Conservation (phyloP, 2,888 invertebrate species). For the Octonoba sinensis region DNA sequence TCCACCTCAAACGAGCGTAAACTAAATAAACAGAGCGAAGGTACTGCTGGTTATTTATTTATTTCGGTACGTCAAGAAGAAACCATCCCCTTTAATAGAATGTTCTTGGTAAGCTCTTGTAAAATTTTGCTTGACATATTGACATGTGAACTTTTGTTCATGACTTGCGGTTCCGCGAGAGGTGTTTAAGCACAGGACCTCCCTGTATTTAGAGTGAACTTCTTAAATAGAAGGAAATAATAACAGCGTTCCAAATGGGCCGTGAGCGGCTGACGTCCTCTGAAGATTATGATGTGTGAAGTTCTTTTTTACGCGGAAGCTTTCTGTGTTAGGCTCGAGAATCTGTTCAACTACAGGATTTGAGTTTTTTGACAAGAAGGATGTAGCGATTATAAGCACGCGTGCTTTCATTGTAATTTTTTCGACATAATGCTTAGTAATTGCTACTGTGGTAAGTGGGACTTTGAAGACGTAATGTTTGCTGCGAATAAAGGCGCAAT, state of each 20-base stretch:
- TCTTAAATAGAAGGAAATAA: constrained; percentile 18
- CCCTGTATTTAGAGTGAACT: constrained; percentile 30
- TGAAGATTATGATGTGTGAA: constrained; percentile 9
- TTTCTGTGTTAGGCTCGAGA: not conserved
- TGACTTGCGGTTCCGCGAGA: constrained; percentile 29
- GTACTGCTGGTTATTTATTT: constrained; percentile 43
- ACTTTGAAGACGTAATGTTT: constrained; percentile 24
- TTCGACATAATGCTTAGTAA: constrained; percentile 22
- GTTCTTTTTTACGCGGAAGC: no score
- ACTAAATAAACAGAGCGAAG: constrained; percentile 4
- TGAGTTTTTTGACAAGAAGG: constrained; percentile 12
- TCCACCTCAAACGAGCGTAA: not conserved
- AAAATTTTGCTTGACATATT: constrained; percentile 55
- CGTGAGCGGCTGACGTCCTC: constrained; percentile 9
- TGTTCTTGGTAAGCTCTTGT: constrained; percentile 20
- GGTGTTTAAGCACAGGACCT: constrained; percentile 41
- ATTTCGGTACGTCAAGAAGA: constrained; percentile 9
- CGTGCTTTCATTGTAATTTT: constrained; percentile 3
- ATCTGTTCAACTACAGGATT: not conserved
- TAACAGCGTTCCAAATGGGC: constrained; percentile 38
- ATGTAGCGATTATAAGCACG: constrained; percentile 18
- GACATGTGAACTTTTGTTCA: constrained; percentile 46
- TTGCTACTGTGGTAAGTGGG: constrained; percentile 33
- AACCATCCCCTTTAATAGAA: constrained; percentile 13
- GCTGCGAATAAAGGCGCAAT: constrained; percentile 6